Conservation (phyloP, 2,888 invertebrate species). For the Drosophila ochracea region DNA sequence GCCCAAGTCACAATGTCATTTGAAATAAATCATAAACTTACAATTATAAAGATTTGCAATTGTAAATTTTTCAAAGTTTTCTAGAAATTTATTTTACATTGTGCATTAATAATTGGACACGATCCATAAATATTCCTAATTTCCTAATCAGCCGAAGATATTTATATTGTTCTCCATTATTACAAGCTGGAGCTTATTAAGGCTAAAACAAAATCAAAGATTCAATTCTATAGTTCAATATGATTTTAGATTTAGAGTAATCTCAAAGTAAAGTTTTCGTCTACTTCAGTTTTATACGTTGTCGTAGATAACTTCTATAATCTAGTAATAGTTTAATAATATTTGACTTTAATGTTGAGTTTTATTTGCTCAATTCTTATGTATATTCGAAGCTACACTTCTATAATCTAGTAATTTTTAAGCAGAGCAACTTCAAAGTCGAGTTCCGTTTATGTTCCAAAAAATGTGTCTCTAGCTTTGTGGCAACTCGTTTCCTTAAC, state of each 20-base stretch:
- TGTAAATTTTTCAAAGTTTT: neutral
- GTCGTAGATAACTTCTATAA: neutral
- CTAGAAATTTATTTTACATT: neutral
- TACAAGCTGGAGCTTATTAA: neutral
- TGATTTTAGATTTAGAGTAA: neutral
- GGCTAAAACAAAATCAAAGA: neutral
- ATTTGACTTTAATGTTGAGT: neutral
- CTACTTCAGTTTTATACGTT: too few relatives aligned
- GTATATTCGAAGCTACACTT: neutral
- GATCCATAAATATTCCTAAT: neutral
- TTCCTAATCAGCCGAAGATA: too few relatives aligned
- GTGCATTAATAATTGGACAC: neutral
- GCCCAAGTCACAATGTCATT: neutral
- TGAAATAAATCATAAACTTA: neutral
- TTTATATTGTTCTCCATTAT: neutral
- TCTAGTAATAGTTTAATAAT: neutral
- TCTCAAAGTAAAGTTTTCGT: too few relatives aligned
- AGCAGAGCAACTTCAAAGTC: constrained; percentile 14
- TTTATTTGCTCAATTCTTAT: neutral
- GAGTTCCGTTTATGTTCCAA: accelerated
- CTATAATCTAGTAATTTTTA: neutral
- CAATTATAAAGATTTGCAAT: neutral
- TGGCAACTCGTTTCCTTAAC: constrained; percentile 47
- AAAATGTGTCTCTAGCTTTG: constrained; percentile 39
- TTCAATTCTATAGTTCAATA: neutral